Evolutionary conservation across 2,113 vertebrate species (phyloP).

Genomic region (Motacilla alba): DNA sequence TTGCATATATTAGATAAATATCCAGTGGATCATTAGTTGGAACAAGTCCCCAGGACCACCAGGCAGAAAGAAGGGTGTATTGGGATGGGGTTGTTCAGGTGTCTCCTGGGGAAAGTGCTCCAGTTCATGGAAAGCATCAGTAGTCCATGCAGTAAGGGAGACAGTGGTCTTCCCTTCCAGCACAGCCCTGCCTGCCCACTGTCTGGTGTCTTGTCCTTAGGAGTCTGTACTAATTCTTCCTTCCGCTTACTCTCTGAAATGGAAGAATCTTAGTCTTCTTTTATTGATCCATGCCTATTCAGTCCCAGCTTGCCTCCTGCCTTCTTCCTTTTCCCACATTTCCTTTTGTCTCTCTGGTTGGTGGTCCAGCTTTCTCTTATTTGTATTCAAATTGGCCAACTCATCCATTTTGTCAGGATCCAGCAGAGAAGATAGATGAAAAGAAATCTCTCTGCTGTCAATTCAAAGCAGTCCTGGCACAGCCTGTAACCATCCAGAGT

Average conservation of each 20-base stretch:
- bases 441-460: slow-evolving; percentile 60
- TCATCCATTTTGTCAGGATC: slow-evolving; percentile 48
- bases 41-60: background rate
- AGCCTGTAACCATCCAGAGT: slow-evolving; percentile 54
- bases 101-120: background rate
- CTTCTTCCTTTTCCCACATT: background rate
- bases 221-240: background rate
- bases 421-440: slow-evolving; percentile 56
- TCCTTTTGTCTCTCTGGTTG: background rate
- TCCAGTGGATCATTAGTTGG: background rate
- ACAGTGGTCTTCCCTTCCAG: background rate
- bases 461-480: slow-evolving; percentile 53
- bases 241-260: background rate
- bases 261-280: background rate
- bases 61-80: background rate
- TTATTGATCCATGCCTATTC: background rate
- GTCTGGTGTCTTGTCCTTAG: background rate
- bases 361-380: slow-evolving; percentile 26
- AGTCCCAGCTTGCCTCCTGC: background rate
- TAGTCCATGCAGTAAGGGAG: background rate
- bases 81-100: background rate
- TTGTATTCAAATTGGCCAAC: slow-evolving; percentile 55
- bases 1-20: background rate
- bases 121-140: background rate
- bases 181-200: background rate